These are phyloP conservation scores for Dryomyza anilis DNA, from an alignment of 2,888 invertebrate genomes.

Conservation along the genomic window DNA sequence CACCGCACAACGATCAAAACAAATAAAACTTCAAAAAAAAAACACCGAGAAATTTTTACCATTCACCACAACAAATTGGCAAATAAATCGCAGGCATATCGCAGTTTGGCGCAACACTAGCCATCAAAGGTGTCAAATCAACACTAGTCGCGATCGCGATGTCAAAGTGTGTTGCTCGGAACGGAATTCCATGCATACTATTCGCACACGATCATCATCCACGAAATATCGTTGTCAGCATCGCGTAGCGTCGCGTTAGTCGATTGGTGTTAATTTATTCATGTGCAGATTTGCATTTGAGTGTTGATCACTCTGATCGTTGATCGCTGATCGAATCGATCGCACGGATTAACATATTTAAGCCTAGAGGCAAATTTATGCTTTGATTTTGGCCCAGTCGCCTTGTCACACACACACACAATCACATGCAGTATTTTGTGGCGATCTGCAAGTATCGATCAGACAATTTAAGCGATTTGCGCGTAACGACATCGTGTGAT, in stretches of 20 bases:
- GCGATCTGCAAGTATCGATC: too few species aligned
- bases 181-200: conserved; percentile 43
- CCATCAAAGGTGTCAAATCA: conserved; percentile 18
- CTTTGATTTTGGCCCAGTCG: too few species aligned
- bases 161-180: conserved; percentile 35
- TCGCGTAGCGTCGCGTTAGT: conserved; percentile 29
- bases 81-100: conserved; percentile 12
- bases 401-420: too few species aligned
- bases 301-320: conserved; percentile 25
- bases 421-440: too few species aligned
- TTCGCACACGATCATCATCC: background rate
- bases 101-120: background rate
- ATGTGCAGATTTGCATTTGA: conserved; percentile 46
- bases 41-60: conserved; percentile 17
- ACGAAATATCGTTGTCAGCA: background rate
- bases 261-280: conserved; percentile 54
- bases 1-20: background rate
- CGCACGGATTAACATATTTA: conserved; percentile 33
- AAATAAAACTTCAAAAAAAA: background rate
- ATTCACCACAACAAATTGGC: conserved; percentile 23
- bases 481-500: too few species aligned
- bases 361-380: conserved; percentile 33
- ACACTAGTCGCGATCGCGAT: conserved; percentile 13
- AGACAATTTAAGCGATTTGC: too few species aligned
- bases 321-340: conserved; percentile 31